Conservation (phyloP, 2,797 vertebrate species). For the Erethizon dorsatum region DNA sequence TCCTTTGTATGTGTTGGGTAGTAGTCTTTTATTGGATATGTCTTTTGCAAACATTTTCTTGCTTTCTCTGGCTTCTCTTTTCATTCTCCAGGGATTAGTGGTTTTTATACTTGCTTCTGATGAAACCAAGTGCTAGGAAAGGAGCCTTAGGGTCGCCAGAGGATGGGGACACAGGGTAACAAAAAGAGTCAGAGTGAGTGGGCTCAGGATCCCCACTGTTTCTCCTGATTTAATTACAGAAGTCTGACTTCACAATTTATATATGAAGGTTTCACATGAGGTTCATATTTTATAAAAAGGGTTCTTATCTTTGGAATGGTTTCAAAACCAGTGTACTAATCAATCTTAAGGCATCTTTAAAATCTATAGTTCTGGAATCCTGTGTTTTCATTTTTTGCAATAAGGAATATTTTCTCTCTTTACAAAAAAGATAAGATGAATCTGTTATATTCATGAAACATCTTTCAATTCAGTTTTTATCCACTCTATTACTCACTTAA, state of each 20-base stretch:
- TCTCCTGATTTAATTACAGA: background rate
- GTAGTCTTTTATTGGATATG: background rate
- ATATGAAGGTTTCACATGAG: background rate
- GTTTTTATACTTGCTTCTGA: background rate
- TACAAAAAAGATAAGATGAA: background rate
- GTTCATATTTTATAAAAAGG: background rate
- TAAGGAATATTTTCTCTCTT: background rate
- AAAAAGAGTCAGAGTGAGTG: background rate
- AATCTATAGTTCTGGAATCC: slow-evolving; percentile 14
- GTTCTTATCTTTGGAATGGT: background rate
- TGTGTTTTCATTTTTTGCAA: background rate
- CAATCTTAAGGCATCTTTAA: background rate
- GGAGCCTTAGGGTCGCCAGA: background rate
- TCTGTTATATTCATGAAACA: background rate
- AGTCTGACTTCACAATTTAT: background rate
- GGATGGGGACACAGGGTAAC: accelerated
- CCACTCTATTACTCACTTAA: background rate
- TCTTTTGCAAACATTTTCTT: slow-evolving; percentile 39
- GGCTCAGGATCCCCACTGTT: accelerated
- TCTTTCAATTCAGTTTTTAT: slow-evolving; percentile 24
- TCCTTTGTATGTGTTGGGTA: slow-evolving; percentile 2
- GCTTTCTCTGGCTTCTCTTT: background rate
- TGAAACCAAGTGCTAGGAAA: background rate
- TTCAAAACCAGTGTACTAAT: background rate
- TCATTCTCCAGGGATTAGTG: background rate